phyloP scores from a whole-genome alignment of 2,113 vertebrate genomes.

The Sander vitreus region DNA sequence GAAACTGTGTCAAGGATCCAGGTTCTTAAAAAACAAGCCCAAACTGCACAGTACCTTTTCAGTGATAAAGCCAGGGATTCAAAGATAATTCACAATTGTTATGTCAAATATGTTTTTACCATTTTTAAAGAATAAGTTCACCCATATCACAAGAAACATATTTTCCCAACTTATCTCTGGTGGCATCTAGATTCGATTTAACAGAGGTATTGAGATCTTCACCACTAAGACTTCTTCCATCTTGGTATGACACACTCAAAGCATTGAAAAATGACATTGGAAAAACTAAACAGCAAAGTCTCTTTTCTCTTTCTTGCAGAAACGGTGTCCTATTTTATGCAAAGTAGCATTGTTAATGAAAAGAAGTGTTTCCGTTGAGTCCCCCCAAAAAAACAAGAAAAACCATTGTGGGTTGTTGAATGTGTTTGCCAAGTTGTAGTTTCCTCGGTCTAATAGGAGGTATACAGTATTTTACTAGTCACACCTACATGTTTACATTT shows the following conservation, averaged over 20 bases:
- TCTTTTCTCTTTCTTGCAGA: background rate
- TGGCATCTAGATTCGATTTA: background rate
- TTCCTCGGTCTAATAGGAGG: background rate
- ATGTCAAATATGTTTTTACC: background rate
- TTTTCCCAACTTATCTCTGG: background rate
- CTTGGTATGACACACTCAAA: background rate
- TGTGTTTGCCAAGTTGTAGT: background rate
- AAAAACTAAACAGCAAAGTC: background rate
- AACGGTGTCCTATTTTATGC: background rate
- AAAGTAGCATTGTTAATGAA: background rate
- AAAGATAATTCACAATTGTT: background rate
- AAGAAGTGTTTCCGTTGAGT: background rate
- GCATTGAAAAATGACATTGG: background rate
- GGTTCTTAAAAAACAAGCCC: constrained; percentile 1
- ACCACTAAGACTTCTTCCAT: background rate
- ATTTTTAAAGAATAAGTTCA: background rate
- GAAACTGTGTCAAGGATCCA: constrained; percentile 27
- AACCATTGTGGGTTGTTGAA: no score
- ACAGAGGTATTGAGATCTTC: background rate
- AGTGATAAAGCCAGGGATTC: constrained; percentile 3
- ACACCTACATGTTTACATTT: background rate
- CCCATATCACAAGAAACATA: background rate
- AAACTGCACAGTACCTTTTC: background rate
- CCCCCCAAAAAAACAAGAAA: background rate
- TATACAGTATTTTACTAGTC: background rate